These are phyloP conservation scores for Oenanthe melanoleuca DNA, from an alignment of 2,113 vertebrate genomes.

Conservation along the genomic window DNA sequence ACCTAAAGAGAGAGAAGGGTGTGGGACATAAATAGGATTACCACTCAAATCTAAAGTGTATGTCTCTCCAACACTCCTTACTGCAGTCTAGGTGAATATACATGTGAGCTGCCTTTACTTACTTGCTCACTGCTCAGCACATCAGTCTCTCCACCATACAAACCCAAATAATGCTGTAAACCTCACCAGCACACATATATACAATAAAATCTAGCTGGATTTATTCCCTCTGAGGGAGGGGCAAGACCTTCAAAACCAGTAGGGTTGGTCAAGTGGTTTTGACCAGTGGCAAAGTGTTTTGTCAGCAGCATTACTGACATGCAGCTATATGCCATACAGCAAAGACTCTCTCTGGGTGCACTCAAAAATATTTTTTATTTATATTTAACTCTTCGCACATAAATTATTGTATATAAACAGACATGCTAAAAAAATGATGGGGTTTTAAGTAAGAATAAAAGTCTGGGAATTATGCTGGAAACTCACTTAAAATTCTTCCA, in stretches of 20 bases:
- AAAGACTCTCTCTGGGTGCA: neutral
- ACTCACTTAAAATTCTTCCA: neutral
- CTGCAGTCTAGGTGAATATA: neutral
- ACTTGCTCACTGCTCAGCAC: neutral
- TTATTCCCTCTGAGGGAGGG: neutral
- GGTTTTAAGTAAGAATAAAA: neutral
- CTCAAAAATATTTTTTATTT: neutral
- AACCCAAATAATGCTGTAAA: neutral
- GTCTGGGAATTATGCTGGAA: neutral
- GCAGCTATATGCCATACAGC: neutral
- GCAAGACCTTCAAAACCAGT: neutral
- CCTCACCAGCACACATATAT: neutral
- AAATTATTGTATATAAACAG: neutral
- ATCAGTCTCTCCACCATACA: neutral
- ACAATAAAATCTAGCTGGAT: neutral
- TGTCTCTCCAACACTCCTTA: neutral
- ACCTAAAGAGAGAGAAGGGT: neutral
- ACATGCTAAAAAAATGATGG: neutral
- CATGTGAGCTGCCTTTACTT: neutral
- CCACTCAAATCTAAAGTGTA: neutral
- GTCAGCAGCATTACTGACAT: neutral
- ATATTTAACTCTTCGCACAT: neutral
- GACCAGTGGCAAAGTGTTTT: neutral
- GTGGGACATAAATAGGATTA: neutral
- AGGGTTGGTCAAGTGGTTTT: neutral